These are phyloP conservation scores for Avahi laniger DNA, from an alignment of 2,797 vertebrate species.

Conservation along the genomic window DNA sequence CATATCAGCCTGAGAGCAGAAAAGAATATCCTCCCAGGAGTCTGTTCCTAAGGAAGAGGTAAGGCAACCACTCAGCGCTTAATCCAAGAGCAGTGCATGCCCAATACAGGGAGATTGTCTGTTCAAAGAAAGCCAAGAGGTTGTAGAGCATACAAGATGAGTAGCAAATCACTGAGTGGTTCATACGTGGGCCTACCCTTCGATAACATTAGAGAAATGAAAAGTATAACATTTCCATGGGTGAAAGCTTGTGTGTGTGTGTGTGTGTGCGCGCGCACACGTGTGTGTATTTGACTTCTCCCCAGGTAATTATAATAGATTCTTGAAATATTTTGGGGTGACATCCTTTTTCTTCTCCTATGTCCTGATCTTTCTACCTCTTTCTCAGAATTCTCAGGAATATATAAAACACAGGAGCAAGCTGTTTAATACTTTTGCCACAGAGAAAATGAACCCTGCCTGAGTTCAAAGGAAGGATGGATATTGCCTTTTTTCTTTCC, in stretches of 20 bases:
- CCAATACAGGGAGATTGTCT: neutral
- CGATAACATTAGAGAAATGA: neutral
- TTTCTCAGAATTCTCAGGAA: neutral
- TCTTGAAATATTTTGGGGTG: neutral
- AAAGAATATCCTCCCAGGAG: neutral
- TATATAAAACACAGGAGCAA: neutral
- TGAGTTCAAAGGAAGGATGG: neutral
- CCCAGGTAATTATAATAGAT: neutral
- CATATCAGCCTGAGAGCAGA: neutral
- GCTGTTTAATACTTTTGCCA: neutral
- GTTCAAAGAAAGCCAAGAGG: neutral
- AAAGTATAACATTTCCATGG: neutral
- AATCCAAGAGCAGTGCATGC: neutral
- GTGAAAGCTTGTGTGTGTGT: too few species aligned
- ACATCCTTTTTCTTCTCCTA: neutral
- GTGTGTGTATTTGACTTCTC: neutral
- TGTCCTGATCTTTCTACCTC: neutral
- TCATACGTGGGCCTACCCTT: neutral
- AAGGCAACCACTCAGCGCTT: neutral
- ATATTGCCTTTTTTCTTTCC: neutral
- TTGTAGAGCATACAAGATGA: neutral
- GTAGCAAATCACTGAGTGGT: neutral
- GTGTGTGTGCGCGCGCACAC: fast-evolving
- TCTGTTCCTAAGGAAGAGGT: neutral
- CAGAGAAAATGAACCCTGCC: neutral